Percentiles rank a stretch among this genome's conserved stretches.
phyloP scores from a whole-genome alignment of 2,888 invertebrate genomes.

The Belgica antarctica region DNA sequence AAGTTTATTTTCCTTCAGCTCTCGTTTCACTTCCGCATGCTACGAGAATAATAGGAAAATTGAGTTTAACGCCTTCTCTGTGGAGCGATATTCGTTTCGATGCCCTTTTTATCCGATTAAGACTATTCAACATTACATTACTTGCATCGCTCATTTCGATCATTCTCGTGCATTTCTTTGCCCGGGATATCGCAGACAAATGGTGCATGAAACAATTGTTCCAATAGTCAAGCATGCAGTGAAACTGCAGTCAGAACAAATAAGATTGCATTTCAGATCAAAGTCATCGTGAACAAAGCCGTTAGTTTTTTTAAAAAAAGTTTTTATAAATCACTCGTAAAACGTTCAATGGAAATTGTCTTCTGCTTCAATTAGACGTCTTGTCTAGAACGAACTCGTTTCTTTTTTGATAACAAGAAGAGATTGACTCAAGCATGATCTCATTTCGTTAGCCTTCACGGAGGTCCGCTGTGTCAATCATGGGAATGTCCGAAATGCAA shows the following conservation, averaged over 20 bases:
- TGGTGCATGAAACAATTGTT: not conserved
- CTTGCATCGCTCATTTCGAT: not conserved
- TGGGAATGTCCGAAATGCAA: slow-evolving; percentile 5
- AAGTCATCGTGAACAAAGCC: too few species aligned
- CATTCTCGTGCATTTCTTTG: not conserved
- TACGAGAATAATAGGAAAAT: slow-evolving; percentile 26
- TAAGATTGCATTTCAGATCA: too few species aligned
- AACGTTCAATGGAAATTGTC: too few species aligned
- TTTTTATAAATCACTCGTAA: too few species aligned
- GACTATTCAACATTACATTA: not conserved
- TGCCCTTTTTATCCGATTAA: slow-evolving; percentile 5
- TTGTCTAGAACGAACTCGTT: not conserved
- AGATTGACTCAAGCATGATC: not conserved
- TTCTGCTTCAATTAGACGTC: not conserved
- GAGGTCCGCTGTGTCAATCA: slow-evolving; percentile 4
- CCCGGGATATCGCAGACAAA: not conserved
- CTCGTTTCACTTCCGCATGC: slow-evolving; percentile 5
- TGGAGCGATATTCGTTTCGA: not conserved
- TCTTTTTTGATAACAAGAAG: slow-evolving; percentile 11
- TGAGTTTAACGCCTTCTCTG: not conserved
- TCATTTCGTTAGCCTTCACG: not conserved
- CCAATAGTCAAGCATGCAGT: not conserved
- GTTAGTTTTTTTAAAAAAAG: too few species aligned
- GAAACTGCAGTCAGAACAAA: slow-evolving; percentile 4
- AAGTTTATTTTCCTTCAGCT: not conserved